Evolutionary conservation across 2,888 invertebrate genomes (phyloP), one percentile per base, ranked within the genome.

Genomic region (Steinernema scapterisci): DNA sequence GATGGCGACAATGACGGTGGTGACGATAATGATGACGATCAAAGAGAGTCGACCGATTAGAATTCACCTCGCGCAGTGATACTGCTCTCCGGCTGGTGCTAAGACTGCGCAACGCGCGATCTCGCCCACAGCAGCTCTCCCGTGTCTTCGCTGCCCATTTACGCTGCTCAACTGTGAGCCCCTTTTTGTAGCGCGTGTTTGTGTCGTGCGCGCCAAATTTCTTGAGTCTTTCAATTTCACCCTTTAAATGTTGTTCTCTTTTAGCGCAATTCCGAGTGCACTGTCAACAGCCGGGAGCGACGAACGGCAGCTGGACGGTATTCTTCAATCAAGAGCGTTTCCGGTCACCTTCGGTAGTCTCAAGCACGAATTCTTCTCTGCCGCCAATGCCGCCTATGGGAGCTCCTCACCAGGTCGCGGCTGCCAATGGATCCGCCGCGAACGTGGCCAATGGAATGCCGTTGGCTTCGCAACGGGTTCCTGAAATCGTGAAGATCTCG

Each of bases 401-500:
- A 63, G 63, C 63, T 27, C 63, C 27, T 13, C 54, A 56, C 13
- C 73, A 54, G 73, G 44, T 38, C 56, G 54, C 63, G n/a, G 9
- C 3, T 38, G 23, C 52, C n/a, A 56, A 45, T n/a, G 73, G 43
- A 25, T 13, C 31, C 45, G 45, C 21, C 43, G 19, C 25, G 9
- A 71, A 46, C 27, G 46, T 21, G 7, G 38, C 38, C 3, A 38
- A 38, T 38, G 46, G 45, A 44, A 16, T 46, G 23, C 13, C 19
- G 3, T 3, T 43, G 21, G 19, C 54, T 23, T 27, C n/a, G 46
- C 54, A 43, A 21, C 6, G 51, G 25, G 45, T 31, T 31, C 38
- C 52, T 0, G 51, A 74, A 71, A 51, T 71, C 19, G 63, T 73
- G n/a, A 43, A 54, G 70, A 71, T 71, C 31, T 52, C 71, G 13